Percentiles rank a stretch among this genome's conserved stretches.
phyloP scores from a whole-genome alignment of 2,888 invertebrate genomes.

The Hydraecia micacea region DNA sequence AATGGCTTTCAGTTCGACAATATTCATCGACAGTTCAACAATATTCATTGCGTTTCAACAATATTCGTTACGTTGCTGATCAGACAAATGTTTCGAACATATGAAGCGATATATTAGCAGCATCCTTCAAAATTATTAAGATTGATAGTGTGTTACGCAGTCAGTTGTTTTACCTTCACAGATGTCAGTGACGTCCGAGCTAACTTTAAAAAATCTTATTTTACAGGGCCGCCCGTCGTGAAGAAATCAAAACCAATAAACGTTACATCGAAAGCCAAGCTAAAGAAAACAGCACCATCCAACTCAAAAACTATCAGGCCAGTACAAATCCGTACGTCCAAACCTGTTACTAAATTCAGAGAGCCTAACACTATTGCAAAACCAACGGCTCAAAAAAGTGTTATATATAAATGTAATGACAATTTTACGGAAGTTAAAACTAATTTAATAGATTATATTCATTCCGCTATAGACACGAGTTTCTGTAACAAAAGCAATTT shows the following conservation, averaged over 20 bases:
- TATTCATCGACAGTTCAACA: too few relatives aligned
- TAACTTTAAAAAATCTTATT: not conserved
- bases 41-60: too few relatives aligned
- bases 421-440: conserved; percentile 11
- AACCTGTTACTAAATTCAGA: not conserved
- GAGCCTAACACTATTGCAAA: not conserved
- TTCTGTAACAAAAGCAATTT: conserved; percentile 14
- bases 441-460: conserved; percentile 19
- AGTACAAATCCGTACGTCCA: not conserved
- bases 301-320: not conserved
- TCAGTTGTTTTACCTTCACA: not conserved
- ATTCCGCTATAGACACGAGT: conserved; percentile 25
- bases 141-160: too few relatives aligned
- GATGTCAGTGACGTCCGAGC: not conserved
- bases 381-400: not conserved
- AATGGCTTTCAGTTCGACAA: too few relatives aligned
- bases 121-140: too few relatives aligned
- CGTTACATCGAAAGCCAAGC: not conserved
- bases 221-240: not conserved
- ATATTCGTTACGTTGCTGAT: too few relatives aligned
- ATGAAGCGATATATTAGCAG: too few relatives aligned
- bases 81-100: too few relatives aligned
- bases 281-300: not conserved
- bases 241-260: conserved; percentile 3
- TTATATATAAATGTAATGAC: not conserved